Evolutionary conservation across 2,113 vertebrate genomes (phyloP).

Genomic region (Gobiocypris rarus): DNA sequence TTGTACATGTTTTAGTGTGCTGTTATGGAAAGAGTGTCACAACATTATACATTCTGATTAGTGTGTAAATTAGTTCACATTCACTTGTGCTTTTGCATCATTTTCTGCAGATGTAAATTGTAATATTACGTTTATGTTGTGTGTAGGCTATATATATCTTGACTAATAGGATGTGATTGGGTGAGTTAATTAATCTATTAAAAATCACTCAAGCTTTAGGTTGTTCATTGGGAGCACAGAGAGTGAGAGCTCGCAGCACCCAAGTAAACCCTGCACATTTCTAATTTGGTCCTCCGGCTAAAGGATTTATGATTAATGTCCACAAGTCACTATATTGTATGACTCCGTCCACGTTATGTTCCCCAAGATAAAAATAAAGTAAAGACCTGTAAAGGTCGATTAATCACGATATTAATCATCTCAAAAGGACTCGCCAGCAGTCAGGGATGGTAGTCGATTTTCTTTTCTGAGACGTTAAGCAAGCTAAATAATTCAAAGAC

Average conservation of each 20-base stretch:
- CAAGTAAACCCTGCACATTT: slow-evolving; percentile 10
- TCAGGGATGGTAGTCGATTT: slow-evolving; percentile 2
- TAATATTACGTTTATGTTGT: neutral
- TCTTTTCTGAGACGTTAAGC: neutral
- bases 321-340: slow-evolving; percentile 31
- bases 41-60: neutral
- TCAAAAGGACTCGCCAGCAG: neutral
- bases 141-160: neutral
- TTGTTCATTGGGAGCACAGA: neutral
- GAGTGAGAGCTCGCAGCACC: neutral
- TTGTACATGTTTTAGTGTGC: neutral
- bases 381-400: slow-evolving; percentile 34
- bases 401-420: slow-evolving; percentile 34
- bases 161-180: neutral
- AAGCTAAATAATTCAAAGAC: slow-evolving; percentile 21
- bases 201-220: neutral
- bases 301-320: slow-evolving; percentile 37
- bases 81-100: neutral
- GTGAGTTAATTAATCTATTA: neutral
- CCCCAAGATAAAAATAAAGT: slow-evolving; percentile 41
- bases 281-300: slow-evolving; percentile 25
- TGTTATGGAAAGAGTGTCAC: neutral
- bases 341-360: slow-evolving; percentile 9
- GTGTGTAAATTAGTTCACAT: neutral
- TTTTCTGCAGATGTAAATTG: neutral